Base-by-base conservation (phyloP, 2,797 vertebrate genomes). In the Decapterus maruadsi region DNA sequence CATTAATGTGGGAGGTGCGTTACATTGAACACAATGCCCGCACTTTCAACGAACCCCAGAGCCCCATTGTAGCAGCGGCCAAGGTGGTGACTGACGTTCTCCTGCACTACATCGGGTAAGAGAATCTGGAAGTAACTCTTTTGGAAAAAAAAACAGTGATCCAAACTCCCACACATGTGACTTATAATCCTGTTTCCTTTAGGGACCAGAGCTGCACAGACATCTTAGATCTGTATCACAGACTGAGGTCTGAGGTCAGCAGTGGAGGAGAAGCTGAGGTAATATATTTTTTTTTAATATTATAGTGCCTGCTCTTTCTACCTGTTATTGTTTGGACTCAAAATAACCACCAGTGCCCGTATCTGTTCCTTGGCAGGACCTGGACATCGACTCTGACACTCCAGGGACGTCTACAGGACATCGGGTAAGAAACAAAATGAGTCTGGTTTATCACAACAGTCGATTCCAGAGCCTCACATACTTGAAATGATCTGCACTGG, bases 1-100 rank as follows among this genome's bases (percentile, higher is more conserved):
- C 98, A 0, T 92, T 99, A 75, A 99, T 99, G 97, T 99, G 98
- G 98, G 98, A 99, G 91, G 98, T 99, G 57, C 96, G 98, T 60
- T 99, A 99, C 88, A 97, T 99, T 42, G 98, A 99, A 79, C 98
- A 99, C 92, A 99, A 99, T 16, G 97, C 98, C 65, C 96, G 97
- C 91, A 99, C 98, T 75, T 99, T 99, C 93, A 99, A 99, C 1
- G 98, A 99, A 93, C 97, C 97, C 53, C 95, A 99, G 81, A 99
- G 97, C 89, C 98, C 98, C 62, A 99, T 99, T 66, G 98, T 99
- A 86, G 96, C 96, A 69, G 94, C 97, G 51, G 98, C 98, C 87
- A 99, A 99, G 93, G 95, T 96, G 20, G 96, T 99, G 81, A 99
- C 97, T 0, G 98, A 99, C 19, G 93, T 99, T 77, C 94, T 99